Percentiles rank a stretch among this genome's conserved stretches.
Conservation (phyloP, 2,113 vertebrate genomes). For the Bubo bubo region DNA sequence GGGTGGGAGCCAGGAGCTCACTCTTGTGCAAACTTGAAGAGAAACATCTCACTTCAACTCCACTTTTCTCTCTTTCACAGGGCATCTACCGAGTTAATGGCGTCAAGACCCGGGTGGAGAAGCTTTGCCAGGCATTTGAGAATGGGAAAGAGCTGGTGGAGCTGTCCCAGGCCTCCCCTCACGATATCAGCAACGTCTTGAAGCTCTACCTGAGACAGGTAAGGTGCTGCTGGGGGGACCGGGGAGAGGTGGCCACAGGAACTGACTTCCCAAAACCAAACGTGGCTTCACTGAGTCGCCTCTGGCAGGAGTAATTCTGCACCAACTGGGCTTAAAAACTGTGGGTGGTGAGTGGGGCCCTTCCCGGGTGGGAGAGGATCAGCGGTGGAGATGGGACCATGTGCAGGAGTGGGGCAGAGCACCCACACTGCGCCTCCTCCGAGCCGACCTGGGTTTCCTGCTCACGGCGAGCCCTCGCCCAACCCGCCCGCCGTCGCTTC, state of each 20-base stretch:
- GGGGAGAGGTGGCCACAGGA: neutral
- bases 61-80: slow-evolving; percentile 51
- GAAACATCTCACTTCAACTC: neutral
- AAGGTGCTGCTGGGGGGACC: neutral
- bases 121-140: slow-evolving; percentile 97
- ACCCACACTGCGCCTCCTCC: rapidly evolving
- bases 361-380: rapidly evolving
- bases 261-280: neutral
- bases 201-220: slow-evolving; percentile 98
- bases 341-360: neutral
- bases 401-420: rapidly evolving
- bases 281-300: rapidly evolving
- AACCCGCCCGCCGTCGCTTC: rapidly evolving
- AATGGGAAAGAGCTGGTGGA: slow-evolving; percentile 94
- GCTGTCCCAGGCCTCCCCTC: slow-evolving; percentile 90
- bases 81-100: slow-evolving; percentile 97
- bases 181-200: slow-evolving; percentile 95
- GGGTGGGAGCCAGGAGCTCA: neutral
- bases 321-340: rapidly evolving
- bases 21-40: rapidly evolving
- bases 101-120: slow-evolving; percentile 95
- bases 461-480: neutral
- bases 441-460: neutral
- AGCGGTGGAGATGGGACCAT: rapidly evolving
- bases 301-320: neutral